These are phyloP conservation scores for Enteromius viviparus DNA, from an alignment of 2,797 vertebrate species.

Conservation along the genomic window DNA sequence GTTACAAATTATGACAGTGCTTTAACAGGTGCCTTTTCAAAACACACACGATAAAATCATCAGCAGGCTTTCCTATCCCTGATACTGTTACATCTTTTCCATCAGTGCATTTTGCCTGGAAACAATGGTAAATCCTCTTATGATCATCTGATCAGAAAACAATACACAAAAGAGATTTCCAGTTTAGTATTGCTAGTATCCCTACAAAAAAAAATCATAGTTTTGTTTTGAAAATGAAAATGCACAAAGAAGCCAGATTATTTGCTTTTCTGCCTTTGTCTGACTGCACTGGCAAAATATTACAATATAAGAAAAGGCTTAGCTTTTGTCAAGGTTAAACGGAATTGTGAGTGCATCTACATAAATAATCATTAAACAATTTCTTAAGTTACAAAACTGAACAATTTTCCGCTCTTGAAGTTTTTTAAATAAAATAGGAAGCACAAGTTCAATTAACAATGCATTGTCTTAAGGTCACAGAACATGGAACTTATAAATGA, in stretches of 20 bases:
- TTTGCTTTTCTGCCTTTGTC: constrained; percentile 28
- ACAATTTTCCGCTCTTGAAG: not conserved
- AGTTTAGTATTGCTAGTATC: constrained; percentile 45
- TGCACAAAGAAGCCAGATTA: constrained; percentile 9
- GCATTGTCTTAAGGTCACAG: constrained; percentile 33
- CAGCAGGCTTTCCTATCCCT: constrained; percentile 57
- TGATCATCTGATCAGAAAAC: constrained; percentile 51
- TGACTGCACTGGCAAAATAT: constrained; percentile 22
- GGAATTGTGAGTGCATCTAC: not conserved
- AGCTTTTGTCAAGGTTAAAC: constrained; percentile 24
- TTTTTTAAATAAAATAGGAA: constrained; percentile 22
- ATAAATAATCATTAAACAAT: constrained; percentile 38
- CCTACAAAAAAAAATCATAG: not conserved
- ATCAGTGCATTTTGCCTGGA: constrained; percentile 63
- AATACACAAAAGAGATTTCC: constrained; percentile 14
- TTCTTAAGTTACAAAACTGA: not conserved
- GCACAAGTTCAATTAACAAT: constrained; percentile 12
- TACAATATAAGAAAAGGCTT: constrained; percentile 31
- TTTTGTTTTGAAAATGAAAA: not conserved
- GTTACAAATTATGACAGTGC: constrained; percentile 25
- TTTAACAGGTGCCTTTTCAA: constrained; percentile 6
- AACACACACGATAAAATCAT: constrained; percentile 35
- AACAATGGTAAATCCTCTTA: constrained; percentile 63
- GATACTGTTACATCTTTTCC: constrained; percentile 54
- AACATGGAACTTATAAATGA: constrained; percentile 1